Conservation (phyloP, 1,140 invertebrate genomes). For the Aethina tumida region DNA sequence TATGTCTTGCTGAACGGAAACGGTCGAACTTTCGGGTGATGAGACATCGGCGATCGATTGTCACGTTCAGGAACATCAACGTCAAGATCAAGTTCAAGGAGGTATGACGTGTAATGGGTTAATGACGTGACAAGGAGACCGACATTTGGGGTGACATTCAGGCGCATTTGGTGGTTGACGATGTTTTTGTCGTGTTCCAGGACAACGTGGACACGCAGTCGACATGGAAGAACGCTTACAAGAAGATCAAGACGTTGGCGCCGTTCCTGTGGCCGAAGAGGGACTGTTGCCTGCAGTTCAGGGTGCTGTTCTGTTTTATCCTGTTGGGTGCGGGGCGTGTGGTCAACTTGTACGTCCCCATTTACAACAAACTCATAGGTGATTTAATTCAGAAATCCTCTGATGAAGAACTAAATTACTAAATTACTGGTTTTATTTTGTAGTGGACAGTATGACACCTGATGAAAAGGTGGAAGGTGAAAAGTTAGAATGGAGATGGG, state of each 20-base stretch:
- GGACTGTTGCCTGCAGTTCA: slow-evolving; percentile 61
- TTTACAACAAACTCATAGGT: slow-evolving; percentile 87
- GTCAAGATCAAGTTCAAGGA: slow-evolving; percentile 18
- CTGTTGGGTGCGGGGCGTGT: slow-evolving; percentile 69
- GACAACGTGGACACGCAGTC: slow-evolving; percentile 49
- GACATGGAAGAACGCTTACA: slow-evolving; percentile 68
- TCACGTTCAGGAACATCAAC: slow-evolving; percentile 16
- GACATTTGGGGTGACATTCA: no score
- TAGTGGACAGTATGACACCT: slow-evolving; percentile 66
- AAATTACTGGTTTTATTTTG: slow-evolving; percentile 15
- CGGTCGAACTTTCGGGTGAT: no score
- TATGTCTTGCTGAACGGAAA: no score
- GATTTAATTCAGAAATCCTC: slow-evolving; percentile 19
- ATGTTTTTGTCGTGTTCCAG: no score
- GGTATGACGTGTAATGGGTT: no score
- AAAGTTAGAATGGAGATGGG: slow-evolving; percentile 66
- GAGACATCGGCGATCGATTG: no score
- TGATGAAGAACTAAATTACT: no score
- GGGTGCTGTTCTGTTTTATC: slow-evolving; percentile 75
- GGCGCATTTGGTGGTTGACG: no score
- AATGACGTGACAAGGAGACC: no score
- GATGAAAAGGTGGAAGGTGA: slow-evolving; percentile 12
- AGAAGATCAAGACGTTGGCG: slow-evolving; percentile 67
- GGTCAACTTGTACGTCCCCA: slow-evolving; percentile 89
- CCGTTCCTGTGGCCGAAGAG: slow-evolving; percentile 95